Evolutionary conservation across 2,113 vertebrate species (phyloP).

Genomic region (Morone chrysops): DNA sequence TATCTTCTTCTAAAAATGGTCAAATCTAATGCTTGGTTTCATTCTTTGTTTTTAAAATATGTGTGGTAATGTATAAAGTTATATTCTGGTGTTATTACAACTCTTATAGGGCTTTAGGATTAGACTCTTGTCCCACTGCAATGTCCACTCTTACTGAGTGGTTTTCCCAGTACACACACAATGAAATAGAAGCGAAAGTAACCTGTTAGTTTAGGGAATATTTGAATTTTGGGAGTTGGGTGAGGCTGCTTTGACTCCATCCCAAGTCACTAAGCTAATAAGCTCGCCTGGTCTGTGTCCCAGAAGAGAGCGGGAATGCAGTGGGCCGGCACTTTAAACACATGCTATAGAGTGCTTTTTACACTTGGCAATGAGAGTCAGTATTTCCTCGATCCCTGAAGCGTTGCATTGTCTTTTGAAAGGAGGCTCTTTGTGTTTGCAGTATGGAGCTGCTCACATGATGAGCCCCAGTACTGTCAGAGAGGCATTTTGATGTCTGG

Average conservation of each 20-base stretch:
- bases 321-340: constrained; percentile 55
- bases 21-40: neutral
- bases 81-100: neutral
- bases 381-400: constrained; percentile 72
- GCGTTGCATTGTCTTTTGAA: constrained; percentile 76
- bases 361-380: constrained; percentile 70
- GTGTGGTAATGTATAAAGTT: neutral
- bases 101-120: neutral
- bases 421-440: constrained; percentile 69
- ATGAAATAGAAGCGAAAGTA: constrained; percentile 31
- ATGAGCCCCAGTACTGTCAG: constrained; percentile 68
- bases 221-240: constrained; percentile 34
- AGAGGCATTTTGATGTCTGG: constrained; percentile 65
- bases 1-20: neutral
- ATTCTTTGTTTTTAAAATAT: neutral
- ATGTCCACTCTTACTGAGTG: constrained; percentile 13
- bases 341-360: constrained; percentile 67
- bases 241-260: constrained; percentile 51
- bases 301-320: constrained; percentile 55
- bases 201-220: constrained; percentile 51
- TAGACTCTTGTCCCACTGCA: constrained; percentile 9
- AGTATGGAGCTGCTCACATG: constrained; percentile 63
- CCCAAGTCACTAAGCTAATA: constrained; percentile 28
- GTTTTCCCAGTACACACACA: constrained; percentile 42
- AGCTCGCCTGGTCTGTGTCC: constrained; percentile 40